Percentiles rank a stretch among this genome's conserved stretches.
These are phyloP conservation scores for Microtus richardsoni DNA, from an alignment of 2,113 vertebrate genomes.

Conservation along the genomic window DNA sequence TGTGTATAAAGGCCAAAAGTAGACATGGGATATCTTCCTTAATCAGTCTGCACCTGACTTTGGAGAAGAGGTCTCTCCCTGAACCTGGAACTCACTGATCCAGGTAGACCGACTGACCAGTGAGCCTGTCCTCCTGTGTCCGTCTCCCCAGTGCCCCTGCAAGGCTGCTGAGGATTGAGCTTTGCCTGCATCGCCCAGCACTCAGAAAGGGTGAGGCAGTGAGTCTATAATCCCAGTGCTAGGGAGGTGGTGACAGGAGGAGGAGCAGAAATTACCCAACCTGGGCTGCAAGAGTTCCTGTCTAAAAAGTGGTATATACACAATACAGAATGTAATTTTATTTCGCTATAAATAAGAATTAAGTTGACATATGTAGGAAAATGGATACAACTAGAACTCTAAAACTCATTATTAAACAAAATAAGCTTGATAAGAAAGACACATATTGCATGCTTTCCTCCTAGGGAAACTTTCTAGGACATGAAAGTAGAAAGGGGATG, in stretches of 20 bases:
- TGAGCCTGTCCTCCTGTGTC: not conserved
- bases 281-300: too few relatives aligned
- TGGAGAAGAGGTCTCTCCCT: not conserved
- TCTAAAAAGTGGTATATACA: too few relatives aligned
- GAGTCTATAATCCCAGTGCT: not conserved
- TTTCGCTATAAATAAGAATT: not conserved
- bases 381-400: not conserved
- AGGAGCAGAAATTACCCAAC: not conserved
- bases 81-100: not conserved
- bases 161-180: not conserved
- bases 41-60: not conserved
- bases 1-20: not conserved
- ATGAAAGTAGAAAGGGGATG: not conserved
- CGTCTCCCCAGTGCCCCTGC: not conserved
- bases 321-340: not conserved
- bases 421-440: not conserved
- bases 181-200: not conserved
- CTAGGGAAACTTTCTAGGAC: not conserved
- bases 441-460: not conserved
- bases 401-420: not conserved
- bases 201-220: not conserved
- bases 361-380: not conserved
- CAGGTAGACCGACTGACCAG: not conserved
- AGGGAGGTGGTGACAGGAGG: not conserved
- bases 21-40: not conserved